Percentiles rank a stretch among this genome's conserved stretches.
Evolutionary conservation across 2,888 invertebrate genomes (phyloP).

Genomic region (Pelosia muscerda): DNA sequence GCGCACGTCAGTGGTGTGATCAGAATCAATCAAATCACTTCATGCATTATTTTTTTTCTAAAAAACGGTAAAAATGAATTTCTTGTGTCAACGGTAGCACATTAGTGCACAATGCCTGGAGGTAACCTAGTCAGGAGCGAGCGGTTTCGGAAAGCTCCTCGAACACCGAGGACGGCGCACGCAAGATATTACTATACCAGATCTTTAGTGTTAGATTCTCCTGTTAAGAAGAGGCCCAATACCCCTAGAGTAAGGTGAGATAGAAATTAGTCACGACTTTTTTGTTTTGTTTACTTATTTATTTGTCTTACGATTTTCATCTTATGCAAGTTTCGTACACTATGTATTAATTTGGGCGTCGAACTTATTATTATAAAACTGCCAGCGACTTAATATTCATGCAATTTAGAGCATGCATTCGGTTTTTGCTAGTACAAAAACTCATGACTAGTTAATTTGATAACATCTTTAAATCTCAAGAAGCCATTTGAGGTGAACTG

Average conservation of each 20-base stretch:
- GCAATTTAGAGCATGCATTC: neutral
- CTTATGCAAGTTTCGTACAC: neutral
- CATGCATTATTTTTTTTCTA: conserved; percentile 24
- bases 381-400: neutral
- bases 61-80: conserved; percentile 45
- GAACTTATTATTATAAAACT: neutral
- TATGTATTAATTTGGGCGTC: neutral
- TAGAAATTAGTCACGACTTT: neutral
- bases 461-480: too few relatives aligned
- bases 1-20: conserved; percentile 61
- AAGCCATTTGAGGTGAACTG: neutral
- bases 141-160: conserved; percentile 71
- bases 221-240: conserved; percentile 51
- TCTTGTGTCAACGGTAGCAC: conserved; percentile 52
- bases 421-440: too few relatives aligned
- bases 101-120: conserved; percentile 72
- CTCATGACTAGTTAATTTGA: neutral
- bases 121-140: conserved; percentile 69
- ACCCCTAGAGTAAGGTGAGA: conserved; percentile 65
- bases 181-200: conserved; percentile 75
- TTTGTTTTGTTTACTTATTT: neutral
- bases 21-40: conserved; percentile 46
- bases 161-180: conserved; percentile 66
- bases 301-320: neutral
- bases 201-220: conserved; percentile 66